Evolutionary conservation across 2,888 invertebrate species (phyloP), one percentile per base, ranked within the genome.

Genomic region (Hartigia nigra): DNA sequence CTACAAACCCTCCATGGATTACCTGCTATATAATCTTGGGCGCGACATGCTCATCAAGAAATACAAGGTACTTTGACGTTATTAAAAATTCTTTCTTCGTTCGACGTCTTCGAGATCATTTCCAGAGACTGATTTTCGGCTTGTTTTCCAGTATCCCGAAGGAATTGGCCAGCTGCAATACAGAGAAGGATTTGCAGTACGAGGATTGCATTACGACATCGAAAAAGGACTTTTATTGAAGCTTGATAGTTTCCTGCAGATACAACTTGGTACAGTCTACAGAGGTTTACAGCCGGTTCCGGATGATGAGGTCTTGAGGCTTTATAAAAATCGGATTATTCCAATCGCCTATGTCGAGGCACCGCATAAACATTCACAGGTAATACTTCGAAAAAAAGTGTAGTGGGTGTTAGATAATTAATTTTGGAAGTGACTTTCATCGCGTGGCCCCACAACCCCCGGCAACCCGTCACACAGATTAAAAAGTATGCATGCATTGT

Each of bases 121-220:
- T 55, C 23, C 55, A 23, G 23, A 9, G 23, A 55, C 9, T 55
- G 23, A 55, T 9, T 55, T 55, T 55, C 23, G 55, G 3, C 55
- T 9, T 72, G 72, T 34, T 32, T 92, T 94, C 78, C 92, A 98
- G 97, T 99, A 99, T 92, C 98, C 98, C 4, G 93, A 95, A 87
- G 97, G 95, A 86, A 96, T 99, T 85, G 92, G 94, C 75, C 93
- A 95, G 79, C 92, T 98, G 77, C 95, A 97, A 86, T 99, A 98
- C 91, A 95, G 96, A 89, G 97, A 98, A n/a, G 95, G 96, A 83
- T 99, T 98, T 94, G 98, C 98, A 31, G 97, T 99, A 1, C 94
- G 99, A 82, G 99, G 99, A 69, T 94, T 99, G n/a, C 99, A 99
- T 92, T 99, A 98, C 93, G 99, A 99, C 91, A 97, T 98, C 88